Evolutionary conservation across 1,140 invertebrate species (phyloP).

Genomic region (Drosophila micromelanica): DNA sequence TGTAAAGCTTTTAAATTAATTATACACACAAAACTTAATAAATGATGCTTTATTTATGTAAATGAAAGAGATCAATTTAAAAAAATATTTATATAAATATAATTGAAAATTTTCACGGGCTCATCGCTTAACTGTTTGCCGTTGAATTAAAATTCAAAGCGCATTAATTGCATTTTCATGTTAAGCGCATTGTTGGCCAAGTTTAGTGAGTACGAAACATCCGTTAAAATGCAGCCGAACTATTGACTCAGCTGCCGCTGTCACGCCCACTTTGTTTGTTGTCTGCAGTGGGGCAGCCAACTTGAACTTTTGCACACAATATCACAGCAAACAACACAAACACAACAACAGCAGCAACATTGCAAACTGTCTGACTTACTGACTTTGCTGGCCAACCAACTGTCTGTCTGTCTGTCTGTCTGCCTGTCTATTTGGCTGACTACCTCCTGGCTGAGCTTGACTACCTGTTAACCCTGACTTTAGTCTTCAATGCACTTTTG

Average conservation of each 20-base stretch:
- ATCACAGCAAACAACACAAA: conserved; percentile 33
- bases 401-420: conserved; percentile 21
- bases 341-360: conserved; percentile 23
- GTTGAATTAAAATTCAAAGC: background rate
- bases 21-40: too few relatives aligned
- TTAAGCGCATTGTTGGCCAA: conserved; percentile 11
- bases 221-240: conserved; percentile 29
- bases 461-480: conserved; percentile 68
- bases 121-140: background rate
- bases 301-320: conserved; percentile 48
- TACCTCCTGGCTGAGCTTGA: conserved; percentile 29
- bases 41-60: background rate
- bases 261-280: conserved; percentile 46
- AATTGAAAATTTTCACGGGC: background rate
- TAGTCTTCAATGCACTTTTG: conserved; percentile 81
- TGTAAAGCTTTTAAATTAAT: too few relatives aligned
- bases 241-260: conserved; percentile 32
- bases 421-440: conserved; percentile 9
- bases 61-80: background rate
- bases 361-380: conserved; percentile 57
- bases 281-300: conserved; percentile 39
- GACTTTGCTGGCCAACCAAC: conserved; percentile 28
- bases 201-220: conserved; percentile 21
- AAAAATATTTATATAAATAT: background rate
- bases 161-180: conserved; percentile 28